phyloP scores from a whole-genome alignment of 2,797 vertebrate species.

The Halcyon leucocephala region DNA sequence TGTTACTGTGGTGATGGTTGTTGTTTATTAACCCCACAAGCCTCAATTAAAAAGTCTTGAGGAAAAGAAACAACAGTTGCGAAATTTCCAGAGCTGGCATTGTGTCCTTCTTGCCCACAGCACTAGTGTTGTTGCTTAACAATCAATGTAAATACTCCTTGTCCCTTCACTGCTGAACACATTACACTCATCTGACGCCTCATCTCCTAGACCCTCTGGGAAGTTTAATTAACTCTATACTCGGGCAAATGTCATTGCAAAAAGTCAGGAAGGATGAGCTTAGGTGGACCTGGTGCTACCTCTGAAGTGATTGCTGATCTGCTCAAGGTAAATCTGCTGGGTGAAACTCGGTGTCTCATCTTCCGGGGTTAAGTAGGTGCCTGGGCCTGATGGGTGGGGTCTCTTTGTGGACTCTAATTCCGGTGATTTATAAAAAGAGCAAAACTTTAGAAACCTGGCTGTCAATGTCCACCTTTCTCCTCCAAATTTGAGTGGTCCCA shows the following conservation, averaged over 20 bases:
- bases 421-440: background rate
- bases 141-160: constrained; percentile 65
- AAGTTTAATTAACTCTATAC: constrained; percentile 6
- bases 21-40: constrained; percentile 64
- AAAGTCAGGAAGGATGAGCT: background rate
- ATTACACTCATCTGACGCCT: constrained; percentile 16
- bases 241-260: background rate
- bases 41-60: constrained; percentile 52
- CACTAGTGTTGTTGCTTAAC: constrained; percentile 58
- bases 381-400: background rate
- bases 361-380: background rate
- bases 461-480: constrained; percentile 18
- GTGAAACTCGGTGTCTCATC: background rate
- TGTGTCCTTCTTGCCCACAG: constrained; percentile 57
- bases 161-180: background rate
- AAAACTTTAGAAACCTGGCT: background rate
- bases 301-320: background rate
- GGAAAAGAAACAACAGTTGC: constrained; percentile 25
- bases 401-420: background rate
- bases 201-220: background rate
- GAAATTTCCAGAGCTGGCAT: constrained; percentile 53
- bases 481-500: constrained; percentile 58
- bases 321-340: background rate
- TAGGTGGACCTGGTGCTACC: background rate
- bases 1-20: constrained; percentile 32